Percentiles rank a stretch among this genome's conserved stretches.
Conservation (phyloP, 2,113 vertebrate genomes). For the Psophia crepitans region DNA sequence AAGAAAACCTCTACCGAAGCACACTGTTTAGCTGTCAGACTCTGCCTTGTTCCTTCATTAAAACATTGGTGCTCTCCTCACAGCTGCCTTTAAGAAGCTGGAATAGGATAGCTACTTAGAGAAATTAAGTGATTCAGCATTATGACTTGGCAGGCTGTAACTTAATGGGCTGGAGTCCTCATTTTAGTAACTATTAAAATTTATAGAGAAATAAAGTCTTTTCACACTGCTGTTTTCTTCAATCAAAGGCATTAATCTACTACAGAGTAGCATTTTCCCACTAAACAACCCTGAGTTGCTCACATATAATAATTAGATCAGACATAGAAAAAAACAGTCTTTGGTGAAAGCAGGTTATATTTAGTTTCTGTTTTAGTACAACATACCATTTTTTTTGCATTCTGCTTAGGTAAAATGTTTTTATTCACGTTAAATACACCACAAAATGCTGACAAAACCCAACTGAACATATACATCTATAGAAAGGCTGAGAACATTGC, state of each 20-base stretch:
- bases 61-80: not conserved
- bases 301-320: not conserved
- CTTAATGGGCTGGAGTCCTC: conserved; percentile 48
- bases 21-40: not conserved
- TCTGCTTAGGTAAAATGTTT: not conserved
- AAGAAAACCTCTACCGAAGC: not conserved
- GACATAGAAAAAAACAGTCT: not conserved
- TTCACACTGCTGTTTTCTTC: conserved; percentile 48
- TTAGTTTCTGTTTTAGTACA: not conserved
- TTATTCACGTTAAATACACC: not conserved
- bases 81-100: conserved; percentile 27
- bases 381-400: not conserved
- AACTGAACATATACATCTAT: not conserved
- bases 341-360: not conserved
- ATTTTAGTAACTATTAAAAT: conserved; percentile 62
- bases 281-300: not conserved
- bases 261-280: conserved; percentile 19
- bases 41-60: not conserved
- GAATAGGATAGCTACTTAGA: conserved; percentile 1
- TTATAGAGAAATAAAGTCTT: conserved; percentile 61
- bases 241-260: conserved; percentile 57
- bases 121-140: conserved; percentile 54
- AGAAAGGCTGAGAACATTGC: not conserved
- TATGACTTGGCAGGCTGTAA: conserved; percentile 39
- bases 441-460: not conserved